Conservation (phyloP, 23 tunicate species). For the Clavelina lepadiformis region DNA sequence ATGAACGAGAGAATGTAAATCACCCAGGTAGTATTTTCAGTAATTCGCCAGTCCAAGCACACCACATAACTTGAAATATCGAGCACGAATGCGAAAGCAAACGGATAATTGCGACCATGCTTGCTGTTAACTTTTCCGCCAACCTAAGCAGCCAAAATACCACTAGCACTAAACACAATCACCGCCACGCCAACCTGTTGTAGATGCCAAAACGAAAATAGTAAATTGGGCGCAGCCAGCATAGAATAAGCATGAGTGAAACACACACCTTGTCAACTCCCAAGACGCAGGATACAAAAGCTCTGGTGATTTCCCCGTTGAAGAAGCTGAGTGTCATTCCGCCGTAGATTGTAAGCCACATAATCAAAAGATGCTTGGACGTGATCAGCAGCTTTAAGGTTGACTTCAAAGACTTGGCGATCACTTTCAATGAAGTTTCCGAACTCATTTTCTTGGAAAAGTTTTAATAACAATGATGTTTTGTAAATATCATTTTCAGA, state of each 20-base stretch:
- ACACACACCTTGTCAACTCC: too few relatives aligned
- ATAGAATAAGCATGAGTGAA: too few relatives aligned
- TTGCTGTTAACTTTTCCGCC: constrained; percentile 1
- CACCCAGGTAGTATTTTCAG: background rate
- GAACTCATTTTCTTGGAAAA: too few relatives aligned
- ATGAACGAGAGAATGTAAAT: constrained; percentile 5
- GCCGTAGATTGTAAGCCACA: constrained; percentile 21
- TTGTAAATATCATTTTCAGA: too few relatives aligned
- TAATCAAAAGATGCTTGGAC: constrained; percentile 12
- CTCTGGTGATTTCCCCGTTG: constrained; percentile 21
- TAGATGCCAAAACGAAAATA: too few relatives aligned
- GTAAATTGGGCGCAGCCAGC: too few relatives aligned
- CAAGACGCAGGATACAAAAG: constrained; percentile 24
- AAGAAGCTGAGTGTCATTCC: constrained; percentile 21
- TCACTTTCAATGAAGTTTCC: too few relatives aligned
- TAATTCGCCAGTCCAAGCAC: constrained; percentile 3
- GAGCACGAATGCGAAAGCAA: background rate
- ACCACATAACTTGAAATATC: constrained; percentile 15
- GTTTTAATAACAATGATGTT: too few relatives aligned
- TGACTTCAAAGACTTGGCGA: too few relatives aligned
- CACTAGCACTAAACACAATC: constrained; percentile 5
- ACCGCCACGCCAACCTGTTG: constrained; percentile 5
- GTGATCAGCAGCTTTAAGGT: background rate
- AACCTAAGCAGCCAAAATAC: background rate
- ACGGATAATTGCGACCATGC: constrained; percentile 10